These are phyloP conservation scores for Callinectes sapidus DNA, from an alignment of 2,888 invertebrate species.

Conservation along the genomic window DNA sequence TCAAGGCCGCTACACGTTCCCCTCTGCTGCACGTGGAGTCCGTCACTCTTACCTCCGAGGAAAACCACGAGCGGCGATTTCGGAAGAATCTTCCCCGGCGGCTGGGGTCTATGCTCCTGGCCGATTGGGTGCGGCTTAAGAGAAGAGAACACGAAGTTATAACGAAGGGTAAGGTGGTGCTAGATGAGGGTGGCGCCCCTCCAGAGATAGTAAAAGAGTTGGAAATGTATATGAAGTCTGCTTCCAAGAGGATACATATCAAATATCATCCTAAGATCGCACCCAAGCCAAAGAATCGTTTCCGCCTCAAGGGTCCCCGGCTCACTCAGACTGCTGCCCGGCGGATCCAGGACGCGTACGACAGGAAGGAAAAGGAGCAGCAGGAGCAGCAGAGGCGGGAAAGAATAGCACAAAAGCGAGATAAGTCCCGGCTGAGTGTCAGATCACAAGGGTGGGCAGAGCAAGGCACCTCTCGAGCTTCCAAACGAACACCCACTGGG, in stretches of 20 bases:
- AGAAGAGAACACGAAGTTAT: conserved; percentile 51
- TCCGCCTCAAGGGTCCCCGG: conserved; percentile 48
- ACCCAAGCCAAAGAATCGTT: neutral
- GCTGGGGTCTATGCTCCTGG: conserved; percentile 43
- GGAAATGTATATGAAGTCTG: conserved; percentile 39
- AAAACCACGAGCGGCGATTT: conserved; percentile 48
- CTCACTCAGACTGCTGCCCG: conserved; percentile 59
- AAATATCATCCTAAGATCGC: conserved; percentile 55
- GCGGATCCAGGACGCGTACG: conserved; percentile 51
- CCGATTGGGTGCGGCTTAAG: conserved; percentile 44
- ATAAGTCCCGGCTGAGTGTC: conserved; percentile 30
- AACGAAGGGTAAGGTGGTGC: conserved; percentile 43
- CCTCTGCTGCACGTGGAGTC: conserved; percentile 49
- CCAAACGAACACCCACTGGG: neutral
- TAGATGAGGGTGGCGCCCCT: conserved; percentile 47
- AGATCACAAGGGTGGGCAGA: conserved; percentile 53
- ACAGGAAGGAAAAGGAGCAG: conserved; percentile 35
- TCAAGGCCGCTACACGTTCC: conserved; percentile 29
- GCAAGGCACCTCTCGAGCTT: neutral
- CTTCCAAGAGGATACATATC: conserved; percentile 9
- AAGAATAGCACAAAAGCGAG: neutral
- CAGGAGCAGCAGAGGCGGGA: conserved; percentile 25
- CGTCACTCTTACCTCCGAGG: conserved; percentile 37
- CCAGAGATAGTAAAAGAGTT: conserved; percentile 47
- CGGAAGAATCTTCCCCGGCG: conserved; percentile 50